phyloP scores from a whole-genome alignment of 2,888 invertebrate genomes.

The Pyrrhia umbra region DNA sequence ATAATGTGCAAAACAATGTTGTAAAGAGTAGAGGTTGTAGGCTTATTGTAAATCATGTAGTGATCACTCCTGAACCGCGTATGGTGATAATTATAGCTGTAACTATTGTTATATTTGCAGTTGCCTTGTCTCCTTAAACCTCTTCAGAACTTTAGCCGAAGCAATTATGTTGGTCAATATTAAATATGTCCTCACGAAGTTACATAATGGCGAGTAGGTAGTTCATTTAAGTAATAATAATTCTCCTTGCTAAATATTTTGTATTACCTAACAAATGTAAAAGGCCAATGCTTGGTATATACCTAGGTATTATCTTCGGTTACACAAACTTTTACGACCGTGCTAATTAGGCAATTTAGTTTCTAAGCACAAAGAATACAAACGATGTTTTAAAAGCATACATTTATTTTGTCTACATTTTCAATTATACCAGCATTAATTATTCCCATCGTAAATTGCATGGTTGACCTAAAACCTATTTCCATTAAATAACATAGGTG shows the following conservation, averaged over 20 bases:
- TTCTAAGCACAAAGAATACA: constrained; percentile 51
- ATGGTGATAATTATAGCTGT: constrained; percentile 41
- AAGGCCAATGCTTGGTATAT: constrained; percentile 60
- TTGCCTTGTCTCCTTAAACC: constrained; percentile 35
- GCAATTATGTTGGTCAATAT: constrained; percentile 53
- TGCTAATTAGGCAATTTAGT: constrained; percentile 71
- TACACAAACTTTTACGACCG: constrained; percentile 67
- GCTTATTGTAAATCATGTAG: constrained; percentile 37
- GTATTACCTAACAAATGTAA: constrained; percentile 69
- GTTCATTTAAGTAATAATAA: constrained; percentile 53
- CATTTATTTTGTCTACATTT: constrained; percentile 12
- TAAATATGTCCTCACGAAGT: constrained; percentile 37
- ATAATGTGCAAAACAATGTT: constrained; percentile 24
- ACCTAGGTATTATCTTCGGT: constrained; percentile 56
- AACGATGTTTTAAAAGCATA: constrained; percentile 42
- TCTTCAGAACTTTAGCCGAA: constrained; percentile 47
- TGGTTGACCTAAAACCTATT: too few species aligned
- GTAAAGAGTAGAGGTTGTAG: constrained; percentile 24
- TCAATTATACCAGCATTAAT: background rate
- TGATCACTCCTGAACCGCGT: constrained; percentile 40
- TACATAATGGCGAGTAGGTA: constrained; percentile 32
- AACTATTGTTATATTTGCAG: constrained; percentile 41
- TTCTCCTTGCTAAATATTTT: constrained; percentile 59
- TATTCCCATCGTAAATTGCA: background rate
- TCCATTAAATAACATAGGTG: too few species aligned